Base-by-base conservation (phyloP, 2,888 invertebrate species). In the Ethmia dodecea region DNA sequence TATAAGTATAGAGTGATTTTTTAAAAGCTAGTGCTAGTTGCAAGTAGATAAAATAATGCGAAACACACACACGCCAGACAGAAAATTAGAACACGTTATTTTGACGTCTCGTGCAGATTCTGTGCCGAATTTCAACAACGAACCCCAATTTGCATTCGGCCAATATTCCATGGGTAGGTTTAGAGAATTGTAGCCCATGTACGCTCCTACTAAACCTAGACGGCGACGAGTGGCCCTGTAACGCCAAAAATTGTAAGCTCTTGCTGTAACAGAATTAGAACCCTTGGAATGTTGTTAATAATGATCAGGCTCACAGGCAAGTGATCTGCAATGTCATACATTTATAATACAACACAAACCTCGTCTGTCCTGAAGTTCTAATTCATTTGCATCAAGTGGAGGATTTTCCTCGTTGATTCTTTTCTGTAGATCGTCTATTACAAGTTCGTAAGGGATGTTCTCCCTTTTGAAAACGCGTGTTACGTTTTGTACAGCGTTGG, bases 341-440 rank as follows among this genome's bases (percentile, higher is more conserved):
- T 14, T 8, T 29, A 31, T 3, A 30, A 8, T 27, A 8, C 3
- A 32, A 30, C 40, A 66, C 84, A 70, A 70, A 92, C 92, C 92
- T 88, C 89, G 84, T 60, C 92, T 86, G 50, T 93, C 91, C 52
- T 91, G 90, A 31, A 93, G 87, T 52, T 89, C 89, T 26, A 88
- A 64, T 59, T 93, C 92, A 36, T 91, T 90, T 55, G 91, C 88
- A 38, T 90, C 89, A 10, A 89, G 75, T 2, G 89, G 88, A 28
- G 94, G 94, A 73, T 95, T 95, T 77, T 95, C 95, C 43, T 89
- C 89, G 49, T 94, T 90, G 42, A 95, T 95, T 30, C 92, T 91
- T 54, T 87, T 86, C 69, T 95, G 94, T 32, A 96, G 69, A 73
- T 96, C 92, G 31, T 92, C 88, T 53, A 95, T 94, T 28, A 94